Base-by-base conservation (phyloP, 2,797 vertebrate genomes). In the Lindbergichthys nudifrons region DNA sequence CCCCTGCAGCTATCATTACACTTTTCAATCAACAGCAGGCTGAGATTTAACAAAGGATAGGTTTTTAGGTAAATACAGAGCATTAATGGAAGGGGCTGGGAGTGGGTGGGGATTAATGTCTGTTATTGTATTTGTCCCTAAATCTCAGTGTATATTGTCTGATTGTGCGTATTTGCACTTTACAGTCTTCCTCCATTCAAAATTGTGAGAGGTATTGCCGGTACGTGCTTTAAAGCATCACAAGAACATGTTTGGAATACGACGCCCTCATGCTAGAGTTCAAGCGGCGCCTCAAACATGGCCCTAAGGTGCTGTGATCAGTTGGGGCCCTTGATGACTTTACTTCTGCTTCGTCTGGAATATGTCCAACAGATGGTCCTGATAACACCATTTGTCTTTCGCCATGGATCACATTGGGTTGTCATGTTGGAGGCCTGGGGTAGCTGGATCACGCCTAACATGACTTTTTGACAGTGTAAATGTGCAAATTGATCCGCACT, bases 1-100 rank as follows among this genome's bases (percentile, higher is more conserved):
- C 60, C 86, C 93, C 90, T 66, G 66, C 57, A 71, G 93, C 92
- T 78, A 93, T 89, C 88, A 84, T 94, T 94, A 92, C 94, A 93
- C 92, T 90, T 92, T 87, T 91, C 76, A 89, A 78, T 89, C 71
- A 85, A 53, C 74, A 87, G 85, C 80, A 89, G 80, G 65, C 79
- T 72, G 56, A 16, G 69, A 84, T 89, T 91, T 89, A 88, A 88
- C 66, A 88, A 84, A 67, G 70, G 74, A 86, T 81, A 43, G 48
- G 59, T 79, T 89, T 84, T 87, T 83, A 85, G 74, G 90, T 81
- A 87, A 93, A 93, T 88, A 57, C 70, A 67, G 63, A 30, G 54
- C 54, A 70, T 83, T 41, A 83, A 84, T 73, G 73, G 50, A 69
- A 46, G 26, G 26, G 42, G 61, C 45, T 54, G 61, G 54, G 68